Conservation (phyloP, 1,140 invertebrate genomes). For the Caerostris darwini region DNA sequence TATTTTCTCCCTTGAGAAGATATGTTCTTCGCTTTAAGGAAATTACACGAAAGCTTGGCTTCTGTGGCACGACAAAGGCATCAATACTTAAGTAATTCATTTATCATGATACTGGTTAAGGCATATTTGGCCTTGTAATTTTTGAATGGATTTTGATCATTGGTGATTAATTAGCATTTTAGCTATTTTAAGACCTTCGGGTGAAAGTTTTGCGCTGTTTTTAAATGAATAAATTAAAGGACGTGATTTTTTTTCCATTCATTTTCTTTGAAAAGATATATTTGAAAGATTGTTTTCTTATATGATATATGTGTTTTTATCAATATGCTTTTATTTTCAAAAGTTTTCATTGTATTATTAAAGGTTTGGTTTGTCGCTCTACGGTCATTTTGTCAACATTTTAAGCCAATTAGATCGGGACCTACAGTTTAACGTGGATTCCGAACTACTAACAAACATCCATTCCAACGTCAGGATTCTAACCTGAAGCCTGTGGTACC, state of each 20-base stretch:
- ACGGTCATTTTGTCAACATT: too few relatives aligned
- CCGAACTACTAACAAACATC: too few relatives aligned
- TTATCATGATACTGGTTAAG: conserved; percentile 2
- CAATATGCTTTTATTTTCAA: background rate
- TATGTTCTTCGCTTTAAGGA: background rate
- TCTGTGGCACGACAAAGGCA: conserved; percentile 25
- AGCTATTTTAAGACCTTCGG: background rate
- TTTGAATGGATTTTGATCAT: conserved; percentile 5
- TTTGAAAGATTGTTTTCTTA: background rate
- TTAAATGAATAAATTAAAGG: background rate
- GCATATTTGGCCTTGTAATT: conserved; percentile 32
- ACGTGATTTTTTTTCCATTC: background rate
- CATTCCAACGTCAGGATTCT: too few relatives aligned
- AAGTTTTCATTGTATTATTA: too few relatives aligned
- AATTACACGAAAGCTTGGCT: background rate
- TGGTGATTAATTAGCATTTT: conserved; percentile 24
- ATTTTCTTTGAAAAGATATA: background rate
- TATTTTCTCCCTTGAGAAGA: conserved; percentile 23
- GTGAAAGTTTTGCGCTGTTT: background rate
- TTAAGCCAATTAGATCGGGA: too few relatives aligned
- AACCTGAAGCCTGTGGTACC: too few relatives aligned
- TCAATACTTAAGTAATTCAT: conserved; percentile 34
- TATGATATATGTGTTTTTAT: background rate
- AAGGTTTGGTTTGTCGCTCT: too few relatives aligned
- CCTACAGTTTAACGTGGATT: too few relatives aligned